These are phyloP conservation scores for Tetramorium simillimum DNA, from an alignment of 1,140 invertebrate genomes.

Conservation along the genomic window DNA sequence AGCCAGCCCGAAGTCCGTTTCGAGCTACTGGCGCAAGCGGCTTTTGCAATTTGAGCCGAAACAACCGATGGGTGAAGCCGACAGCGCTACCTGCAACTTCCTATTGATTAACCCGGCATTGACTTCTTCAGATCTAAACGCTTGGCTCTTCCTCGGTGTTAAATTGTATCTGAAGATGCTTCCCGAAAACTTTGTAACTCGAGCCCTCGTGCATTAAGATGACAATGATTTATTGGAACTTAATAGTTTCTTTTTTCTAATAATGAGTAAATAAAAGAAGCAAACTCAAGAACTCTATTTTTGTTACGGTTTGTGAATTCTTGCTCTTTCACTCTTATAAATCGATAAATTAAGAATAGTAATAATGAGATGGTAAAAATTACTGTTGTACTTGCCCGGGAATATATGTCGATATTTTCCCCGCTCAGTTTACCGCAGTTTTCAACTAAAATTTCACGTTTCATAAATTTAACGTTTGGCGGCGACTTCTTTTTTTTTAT, in stretches of 20 bases:
- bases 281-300: not conserved
- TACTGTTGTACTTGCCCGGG: not conserved
- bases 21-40: not conserved
- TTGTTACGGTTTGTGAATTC: not conserved
- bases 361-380: not conserved
- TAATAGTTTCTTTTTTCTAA: not conserved
- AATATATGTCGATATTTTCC: not conserved
- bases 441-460: slow-evolving; percentile 23
- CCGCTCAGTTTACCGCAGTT: slow-evolving; percentile 1
- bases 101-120: not conserved
- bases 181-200: not conserved
- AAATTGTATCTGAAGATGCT: not conserved
- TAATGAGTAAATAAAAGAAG: not conserved
- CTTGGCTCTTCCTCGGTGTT: not conserved
- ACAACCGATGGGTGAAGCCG: not conserved
- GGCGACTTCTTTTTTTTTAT: slow-evolving; percentile 12
- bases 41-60: slow-evolving; percentile 44
- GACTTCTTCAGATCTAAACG: not conserved
- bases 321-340: not conserved
- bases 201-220: not conserved
- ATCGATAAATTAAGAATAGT: not conserved
- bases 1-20: slow-evolving; percentile 8
- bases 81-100: slow-evolving; percentile 1
- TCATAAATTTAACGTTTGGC: slow-evolving; percentile 7
- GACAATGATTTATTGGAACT: not conserved